These are phyloP conservation scores for Triops cancriformis DNA, from an alignment of 1,140 invertebrate genomes.

Conservation along the genomic window DNA sequence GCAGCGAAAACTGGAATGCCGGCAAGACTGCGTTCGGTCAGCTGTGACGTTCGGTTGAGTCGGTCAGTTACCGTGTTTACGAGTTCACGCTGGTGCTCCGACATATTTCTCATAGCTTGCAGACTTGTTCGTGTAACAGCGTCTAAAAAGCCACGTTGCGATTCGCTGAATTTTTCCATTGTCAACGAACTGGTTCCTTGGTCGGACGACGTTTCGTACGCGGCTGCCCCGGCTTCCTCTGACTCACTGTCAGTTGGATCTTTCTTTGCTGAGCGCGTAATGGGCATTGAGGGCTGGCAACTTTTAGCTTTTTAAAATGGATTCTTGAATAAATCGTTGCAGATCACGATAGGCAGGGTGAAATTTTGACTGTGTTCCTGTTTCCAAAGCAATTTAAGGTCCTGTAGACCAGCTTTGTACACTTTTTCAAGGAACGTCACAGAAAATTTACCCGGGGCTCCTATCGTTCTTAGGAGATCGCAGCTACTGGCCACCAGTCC, in stretches of 20 bases:
- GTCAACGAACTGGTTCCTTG: neutral
- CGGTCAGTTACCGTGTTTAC: conserved; percentile 40
- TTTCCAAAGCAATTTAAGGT: neutral
- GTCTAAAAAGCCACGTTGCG: no score
- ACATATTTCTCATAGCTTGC: neutral
- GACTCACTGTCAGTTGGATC: neutral
- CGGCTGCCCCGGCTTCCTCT: neutral
- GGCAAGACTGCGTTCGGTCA: neutral
- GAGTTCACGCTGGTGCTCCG: conserved; percentile 38
- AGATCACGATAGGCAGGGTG: neutral
- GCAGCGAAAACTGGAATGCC: conserved; percentile 19
- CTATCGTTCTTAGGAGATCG: neutral
- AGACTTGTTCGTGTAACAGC: conserved; percentile 32
- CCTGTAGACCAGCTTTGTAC: neutral
- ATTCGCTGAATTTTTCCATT: neutral
- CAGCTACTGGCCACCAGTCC: neutral
- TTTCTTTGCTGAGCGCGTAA: neutral
- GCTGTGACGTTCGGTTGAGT: neutral
- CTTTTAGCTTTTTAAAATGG: neutral
- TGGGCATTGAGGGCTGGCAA: neutral
- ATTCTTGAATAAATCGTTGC: neutral
- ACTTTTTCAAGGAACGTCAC: neutral
- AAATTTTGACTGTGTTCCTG: neutral
- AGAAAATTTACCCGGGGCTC: neutral
- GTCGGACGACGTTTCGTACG: neutral